Base-by-base conservation (phyloP, 1,140 invertebrate species). In the Zaprionus ghesquierei region DNA sequence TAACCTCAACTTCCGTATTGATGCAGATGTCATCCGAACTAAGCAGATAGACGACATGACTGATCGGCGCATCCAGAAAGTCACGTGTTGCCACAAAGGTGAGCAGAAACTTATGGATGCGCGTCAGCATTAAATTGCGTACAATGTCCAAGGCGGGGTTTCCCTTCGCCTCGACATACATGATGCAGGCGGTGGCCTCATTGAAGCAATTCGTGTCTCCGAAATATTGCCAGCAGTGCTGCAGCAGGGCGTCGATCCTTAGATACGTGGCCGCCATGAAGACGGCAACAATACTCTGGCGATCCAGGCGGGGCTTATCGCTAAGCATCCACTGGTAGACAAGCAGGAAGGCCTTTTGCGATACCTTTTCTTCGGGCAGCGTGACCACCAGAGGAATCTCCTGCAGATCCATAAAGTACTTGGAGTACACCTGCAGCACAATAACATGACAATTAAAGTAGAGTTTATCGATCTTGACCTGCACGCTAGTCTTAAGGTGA, bases 311-410 rank as follows among this genome's bases (percentile, higher is more conserved):
- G 41, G 94, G 94, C 65, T 94, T 94, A 66, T 95, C 95, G 18
- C 95, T 94, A 64, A 96, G 94, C 95, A 96, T 96, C 95, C 95
- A 96, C 72, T 95, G 94, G 86, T 96, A 96, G 65, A 96, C 94
- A 22, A 94, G 93, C 25, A 93, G 93, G 71, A 96, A 96, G 2
- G 95, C 94, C 77, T 93, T 93, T 9, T 94, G 93, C 12, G 94
- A 93, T 2, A 95, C 94, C 61, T 81, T 50, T 2, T 76, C 44
- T 18, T 64, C 51, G 1, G 71, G 76, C 5, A 87, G 22, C 0
- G 69, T 63, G 0, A 87, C 60, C 13, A 81, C 50, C 0, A 81
- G 25, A 3, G 81, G 77, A 23, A 33, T 49, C 0, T 27, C 20
- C 10, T 68, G 29, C 2, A 85, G 38, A 0, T 78, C 54, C 56